Conservation (phyloP, 2,888 invertebrate genomes). For the Thelaira solivaga region DNA sequence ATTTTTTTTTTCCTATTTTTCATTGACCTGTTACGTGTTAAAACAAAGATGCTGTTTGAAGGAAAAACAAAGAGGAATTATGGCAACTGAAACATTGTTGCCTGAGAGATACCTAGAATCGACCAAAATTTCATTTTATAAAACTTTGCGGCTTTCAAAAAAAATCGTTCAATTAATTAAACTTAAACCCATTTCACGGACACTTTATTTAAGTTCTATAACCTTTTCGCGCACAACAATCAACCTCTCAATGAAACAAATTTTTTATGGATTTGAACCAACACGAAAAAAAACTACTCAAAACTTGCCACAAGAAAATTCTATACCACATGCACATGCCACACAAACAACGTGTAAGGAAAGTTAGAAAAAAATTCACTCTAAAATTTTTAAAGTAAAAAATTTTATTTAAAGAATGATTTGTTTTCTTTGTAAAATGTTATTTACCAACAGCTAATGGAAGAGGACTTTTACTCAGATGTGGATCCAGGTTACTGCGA, state of each 20-base stretch:
- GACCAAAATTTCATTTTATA: constrained; percentile 1
- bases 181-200: constrained; percentile 62
- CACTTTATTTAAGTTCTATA: constrained; percentile 51
- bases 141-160: background rate
- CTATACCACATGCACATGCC: background rate
- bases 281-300: background rate
- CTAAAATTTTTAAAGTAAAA: too few relatives aligned
- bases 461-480: too few relatives aligned
- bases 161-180: constrained; percentile 61
- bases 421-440: background rate
- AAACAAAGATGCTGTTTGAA: background rate
- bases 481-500: too few relatives aligned
- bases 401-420: background rate
- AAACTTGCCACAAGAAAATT: constrained; percentile 10
- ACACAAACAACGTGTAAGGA: background rate
- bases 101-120: background rate
- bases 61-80: background rate
- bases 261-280: constrained; percentile 7
- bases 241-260: constrained; percentile 49
- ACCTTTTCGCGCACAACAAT: constrained; percentile 48
- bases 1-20: background rate
- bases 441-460: background rate
- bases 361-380: constrained; percentile 14
- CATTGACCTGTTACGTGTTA: constrained; percentile 32
- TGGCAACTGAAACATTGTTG: too few relatives aligned